These are phyloP conservation scores for Cremastinae sp. DNA, from an alignment of 2,888 invertebrate species.

Conservation along the genomic window DNA sequence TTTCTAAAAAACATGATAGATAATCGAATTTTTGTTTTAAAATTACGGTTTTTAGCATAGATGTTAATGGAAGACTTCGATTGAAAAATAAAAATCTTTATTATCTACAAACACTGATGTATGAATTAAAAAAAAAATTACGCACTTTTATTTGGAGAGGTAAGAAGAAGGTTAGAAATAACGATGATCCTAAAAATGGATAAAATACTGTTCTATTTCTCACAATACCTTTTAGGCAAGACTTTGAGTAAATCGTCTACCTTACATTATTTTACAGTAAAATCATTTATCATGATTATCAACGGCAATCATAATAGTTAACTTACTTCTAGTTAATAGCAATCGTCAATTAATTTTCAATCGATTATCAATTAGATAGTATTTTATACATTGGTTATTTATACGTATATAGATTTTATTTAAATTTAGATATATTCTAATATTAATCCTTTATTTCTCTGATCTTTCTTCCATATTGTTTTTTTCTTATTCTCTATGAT, in stretches of 20 bases:
- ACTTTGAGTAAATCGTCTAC: constrained; percentile 51
- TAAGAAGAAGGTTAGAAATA: no score
- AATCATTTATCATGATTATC: constrained; percentile 3
- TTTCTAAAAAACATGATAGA: no score
- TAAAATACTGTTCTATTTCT: constrained; percentile 73
- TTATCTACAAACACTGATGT: no score
- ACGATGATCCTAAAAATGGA: no score
- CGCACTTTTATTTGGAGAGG: no score
- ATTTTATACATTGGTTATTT: constrained; percentile 6
- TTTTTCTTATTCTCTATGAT: no score
- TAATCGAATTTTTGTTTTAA: no score
- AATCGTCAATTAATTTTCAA: background rate
- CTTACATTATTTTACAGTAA: background rate
- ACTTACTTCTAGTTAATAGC: constrained; percentile 18
- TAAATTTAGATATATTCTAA: no score
- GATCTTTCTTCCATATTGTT: background rate
- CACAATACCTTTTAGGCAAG: constrained; percentile 65
- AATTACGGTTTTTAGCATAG: no score
- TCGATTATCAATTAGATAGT: background rate
- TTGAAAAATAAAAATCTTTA: no score
- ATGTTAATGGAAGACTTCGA: no score
- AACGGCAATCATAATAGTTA: constrained; percentile 19
- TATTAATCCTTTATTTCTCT: constrained; percentile 14
- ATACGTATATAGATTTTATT: constrained; percentile 3
- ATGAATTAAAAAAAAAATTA: no score